Percentiles rank a stretch among this genome's conserved stretches.
These are phyloP conservation scores for Mormyrops boulengeri DNA, from an alignment of 2,797 vertebrate genomes.

Conservation along the genomic window DNA sequence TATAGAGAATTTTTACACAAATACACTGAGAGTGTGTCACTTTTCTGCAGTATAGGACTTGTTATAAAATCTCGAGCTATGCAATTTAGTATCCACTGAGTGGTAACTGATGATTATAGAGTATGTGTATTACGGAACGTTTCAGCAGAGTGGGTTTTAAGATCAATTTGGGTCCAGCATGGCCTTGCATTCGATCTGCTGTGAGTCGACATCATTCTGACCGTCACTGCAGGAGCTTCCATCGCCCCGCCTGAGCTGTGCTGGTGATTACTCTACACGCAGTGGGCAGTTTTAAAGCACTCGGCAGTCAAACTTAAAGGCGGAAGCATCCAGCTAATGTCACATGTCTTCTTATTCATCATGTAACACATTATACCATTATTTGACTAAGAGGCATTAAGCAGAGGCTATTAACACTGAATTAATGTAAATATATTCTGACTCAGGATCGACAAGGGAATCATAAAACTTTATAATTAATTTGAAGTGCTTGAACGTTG, in stretches of 20 bases:
- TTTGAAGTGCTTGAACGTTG: neutral
- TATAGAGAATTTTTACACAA: neutral
- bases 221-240: constrained; percentile 87
- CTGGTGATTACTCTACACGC: neutral
- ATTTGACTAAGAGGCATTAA: neutral
- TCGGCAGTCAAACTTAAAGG: neutral
- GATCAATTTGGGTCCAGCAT: constrained; percentile 97
- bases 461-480: neutral
- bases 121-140: neutral
- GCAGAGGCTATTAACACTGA: neutral
- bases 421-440: constrained; percentile 1
- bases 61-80: neutral
- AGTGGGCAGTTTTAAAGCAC: neutral
- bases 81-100: neutral
- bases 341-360: neutral
- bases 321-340: neutral
- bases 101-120: neutral
- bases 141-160: constrained; percentile 35
- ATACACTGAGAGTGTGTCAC: neutral
- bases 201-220: constrained; percentile 92
- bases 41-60: neutral
- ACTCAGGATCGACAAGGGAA: neutral
- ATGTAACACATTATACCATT: neutral
- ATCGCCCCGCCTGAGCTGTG: constrained; percentile 91
- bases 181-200: constrained; percentile 96